Conservation (phyloP, 2,888 invertebrate genomes). For the Perizoma flavofasciatum region DNA sequence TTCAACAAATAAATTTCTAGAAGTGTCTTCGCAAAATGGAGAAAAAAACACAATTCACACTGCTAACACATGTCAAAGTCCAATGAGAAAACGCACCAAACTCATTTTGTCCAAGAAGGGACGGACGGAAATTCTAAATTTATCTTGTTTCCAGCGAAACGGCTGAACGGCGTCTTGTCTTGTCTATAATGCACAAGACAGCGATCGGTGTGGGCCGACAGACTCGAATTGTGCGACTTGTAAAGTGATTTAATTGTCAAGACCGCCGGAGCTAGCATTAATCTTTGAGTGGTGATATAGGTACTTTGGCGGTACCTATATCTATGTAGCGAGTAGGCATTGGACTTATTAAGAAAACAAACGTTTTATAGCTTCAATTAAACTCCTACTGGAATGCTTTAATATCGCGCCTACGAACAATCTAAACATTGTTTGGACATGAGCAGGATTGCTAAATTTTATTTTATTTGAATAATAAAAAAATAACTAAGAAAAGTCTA, state of each 20-base stretch:
- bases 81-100: conserved; percentile 66
- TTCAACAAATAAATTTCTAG: conserved; percentile 38
- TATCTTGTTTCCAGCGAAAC: conserved; percentile 78
- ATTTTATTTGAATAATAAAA: too few species aligned
- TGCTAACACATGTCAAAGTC: conserved; percentile 56
- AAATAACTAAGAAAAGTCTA: neutral
- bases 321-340: conserved; percentile 12
- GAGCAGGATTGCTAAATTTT: too few species aligned
- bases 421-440: neutral
- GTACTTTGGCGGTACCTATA: conserved; percentile 16
- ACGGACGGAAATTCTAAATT: conserved; percentile 81
- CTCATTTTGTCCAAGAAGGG: conserved; percentile 75
- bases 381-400: conserved; percentile 20
- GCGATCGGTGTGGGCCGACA: conserved; percentile 65
- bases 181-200: conserved; percentile 66
- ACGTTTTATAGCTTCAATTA: conserved; percentile 23
- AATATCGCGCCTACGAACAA: conserved; percentile 20
- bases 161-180: conserved; percentile 66
- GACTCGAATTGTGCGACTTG: conserved; percentile 60
- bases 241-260: conserved; percentile 77
- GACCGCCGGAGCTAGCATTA: conserved; percentile 58
- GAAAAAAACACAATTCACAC: conserved; percentile 43
- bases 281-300: conserved; percentile 56
- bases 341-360: conserved; percentile 29
- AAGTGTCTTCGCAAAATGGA: conserved; percentile 35